These are phyloP conservation scores for Himantopus leucocephalus DNA, from an alignment of 2,113 vertebrate species.

Conservation along the genomic window DNA sequence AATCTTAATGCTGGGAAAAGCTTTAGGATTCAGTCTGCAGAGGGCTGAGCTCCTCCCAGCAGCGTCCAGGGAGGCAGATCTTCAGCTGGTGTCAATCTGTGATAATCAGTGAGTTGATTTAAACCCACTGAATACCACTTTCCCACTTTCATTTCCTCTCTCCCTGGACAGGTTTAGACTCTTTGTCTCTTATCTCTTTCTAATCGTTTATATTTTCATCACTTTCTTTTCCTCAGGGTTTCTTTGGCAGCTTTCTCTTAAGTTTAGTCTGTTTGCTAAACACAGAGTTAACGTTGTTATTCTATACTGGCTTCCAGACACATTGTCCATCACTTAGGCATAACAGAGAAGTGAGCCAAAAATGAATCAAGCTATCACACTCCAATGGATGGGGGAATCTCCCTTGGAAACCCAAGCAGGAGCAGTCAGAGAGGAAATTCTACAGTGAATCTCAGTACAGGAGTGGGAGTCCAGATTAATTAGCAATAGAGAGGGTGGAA, in stretches of 20 bases:
- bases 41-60: background rate
- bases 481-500: background rate
- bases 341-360: background rate
- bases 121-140: background rate
- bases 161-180: background rate
- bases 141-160: background rate
- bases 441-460: background rate
- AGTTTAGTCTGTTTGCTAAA: background rate
- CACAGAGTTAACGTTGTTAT: background rate
- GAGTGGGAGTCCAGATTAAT: background rate
- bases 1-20: background rate
- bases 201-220: background rate
- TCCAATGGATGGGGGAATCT: background rate
- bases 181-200: conserved; percentile 13
- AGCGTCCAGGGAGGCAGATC: background rate
- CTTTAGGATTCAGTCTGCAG: background rate
- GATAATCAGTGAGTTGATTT: background rate
- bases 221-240: background rate
- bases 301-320: background rate
- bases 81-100: background rate
- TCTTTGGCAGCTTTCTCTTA: background rate
- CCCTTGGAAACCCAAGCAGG: background rate
- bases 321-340: background rate
- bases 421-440: background rate
- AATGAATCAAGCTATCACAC: background rate